phyloP scores from a whole-genome alignment of 2,113 vertebrate genomes.

The Rutilus rutilus region DNA sequence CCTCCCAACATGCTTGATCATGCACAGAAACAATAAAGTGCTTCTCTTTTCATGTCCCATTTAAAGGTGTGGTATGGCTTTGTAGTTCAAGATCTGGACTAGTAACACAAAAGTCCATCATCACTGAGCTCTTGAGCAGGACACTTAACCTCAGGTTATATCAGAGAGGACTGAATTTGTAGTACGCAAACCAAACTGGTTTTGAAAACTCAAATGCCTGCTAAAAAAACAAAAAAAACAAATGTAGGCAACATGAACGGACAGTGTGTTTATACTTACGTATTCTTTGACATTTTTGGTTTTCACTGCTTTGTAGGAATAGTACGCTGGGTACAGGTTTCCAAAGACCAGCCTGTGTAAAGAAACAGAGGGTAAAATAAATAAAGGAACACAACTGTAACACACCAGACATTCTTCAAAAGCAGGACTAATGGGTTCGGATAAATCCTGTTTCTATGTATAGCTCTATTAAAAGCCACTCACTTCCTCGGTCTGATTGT shows the following conservation, averaged over 20 bases:
- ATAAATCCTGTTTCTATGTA: slow-evolving; percentile 33
- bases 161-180: not conserved
- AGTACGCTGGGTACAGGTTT: slow-evolving; percentile 95
- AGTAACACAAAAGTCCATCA: not conserved
- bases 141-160: not conserved
- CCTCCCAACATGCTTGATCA: slow-evolving; percentile 44
- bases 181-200: not conserved
- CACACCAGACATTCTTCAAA: slow-evolving; percentile 4
- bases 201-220: not conserved
- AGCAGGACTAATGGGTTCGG: slow-evolving; percentile 11
- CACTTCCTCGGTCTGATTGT: slow-evolving; percentile 47
- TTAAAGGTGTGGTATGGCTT: not conserved
- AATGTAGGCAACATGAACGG: not conserved
- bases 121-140: not conserved
- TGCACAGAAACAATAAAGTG: slow-evolving; percentile 19
- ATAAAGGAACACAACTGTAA: slow-evolving; percentile 18
- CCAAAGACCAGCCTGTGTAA: slow-evolving; percentile 89
- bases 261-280: slow-evolving; percentile 79
- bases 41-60: not conserved
- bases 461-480: slow-evolving; percentile 42
- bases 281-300: slow-evolving; percentile 99
- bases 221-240: not conserved
- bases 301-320: slow-evolving; percentile 98
- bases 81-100: not conserved
- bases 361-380: slow-evolving; percentile 23